Base-by-base conservation (phyloP, 2,888 invertebrate genomes). In the Caenorhabditis zanzibari region DNA sequence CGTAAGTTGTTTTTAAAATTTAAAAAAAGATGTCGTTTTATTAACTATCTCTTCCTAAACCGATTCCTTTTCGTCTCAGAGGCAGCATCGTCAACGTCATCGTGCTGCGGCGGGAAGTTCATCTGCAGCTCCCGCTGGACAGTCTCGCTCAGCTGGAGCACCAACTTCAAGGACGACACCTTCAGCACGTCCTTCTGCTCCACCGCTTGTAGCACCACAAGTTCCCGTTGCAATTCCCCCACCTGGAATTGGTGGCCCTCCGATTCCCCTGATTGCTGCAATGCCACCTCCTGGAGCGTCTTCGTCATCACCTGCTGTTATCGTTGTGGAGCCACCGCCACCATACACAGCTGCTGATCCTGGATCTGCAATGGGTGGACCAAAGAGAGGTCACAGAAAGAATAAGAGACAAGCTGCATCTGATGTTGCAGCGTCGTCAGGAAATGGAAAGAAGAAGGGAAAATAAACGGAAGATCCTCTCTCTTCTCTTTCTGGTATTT, bases 291-390 rank as follows among this genome's bases (percentile, higher is more conserved):
- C 72, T 2, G 63, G 61, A 54, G 26, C 83, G 1, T 41, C 79
- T 3, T 26, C 19, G 2, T 56, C 66, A 0, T 73, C 80, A 1
- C 84, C 88, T 12, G 84, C 82, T 12, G 88, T 90, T 22, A 87
- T 90, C 47, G 90, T 90, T 5, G 82, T 90, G 28, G 90, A 90
- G 74, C 90, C 90, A 12, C 90, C 90, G 2, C 90, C 90, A 35
- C 88, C 88, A 47, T 80, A 87, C 26, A 85, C 88, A 14, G 85
- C 87, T 9, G 88, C 89, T 2, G 88, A 88, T 75, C 87, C 86
- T 10, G 80, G 81, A 41, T 69, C 79, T 16, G 86, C 80, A 14
- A 81, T 90, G 76, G 88, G 88, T 22, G 88, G 89, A 35, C 89
- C 90, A 7, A 80, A 82, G 35, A 71, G 89, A 49, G 90, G 89